phyloP scores from a whole-genome alignment of 2,113 vertebrate species.

The Zootoca vivipara region DNA sequence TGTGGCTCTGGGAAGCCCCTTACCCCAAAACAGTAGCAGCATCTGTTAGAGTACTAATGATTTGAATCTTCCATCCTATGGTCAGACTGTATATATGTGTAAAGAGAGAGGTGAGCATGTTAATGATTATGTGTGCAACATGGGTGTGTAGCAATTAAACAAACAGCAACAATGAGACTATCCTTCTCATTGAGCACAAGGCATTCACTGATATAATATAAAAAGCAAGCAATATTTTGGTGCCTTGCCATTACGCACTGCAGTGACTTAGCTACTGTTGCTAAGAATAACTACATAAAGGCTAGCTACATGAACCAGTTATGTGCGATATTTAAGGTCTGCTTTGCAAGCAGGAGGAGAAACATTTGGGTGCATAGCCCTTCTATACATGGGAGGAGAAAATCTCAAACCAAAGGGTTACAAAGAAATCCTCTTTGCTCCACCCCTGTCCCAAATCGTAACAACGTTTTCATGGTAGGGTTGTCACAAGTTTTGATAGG shows the following conservation, averaged over 20 bases:
- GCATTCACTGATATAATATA: neutral
- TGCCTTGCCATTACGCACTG: neutral
- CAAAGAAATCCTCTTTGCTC: conserved; percentile 4
- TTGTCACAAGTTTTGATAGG: conserved; percentile 3
- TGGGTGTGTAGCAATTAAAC: neutral
- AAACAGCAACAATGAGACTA: neutral
- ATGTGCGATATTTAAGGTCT: neutral
- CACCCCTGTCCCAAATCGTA: neutral
- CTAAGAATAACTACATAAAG: conserved; percentile 9
- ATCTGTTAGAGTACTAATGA: no score
- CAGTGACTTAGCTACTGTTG: neutral
- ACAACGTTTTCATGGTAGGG: neutral
- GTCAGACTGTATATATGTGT: no score
- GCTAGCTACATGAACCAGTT: neutral
- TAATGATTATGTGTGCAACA: neutral
- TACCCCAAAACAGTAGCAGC: no score
- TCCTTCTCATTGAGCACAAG: neutral
- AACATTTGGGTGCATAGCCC: conserved; percentile 1
- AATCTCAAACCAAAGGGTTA: no score
- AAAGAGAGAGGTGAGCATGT: no score
- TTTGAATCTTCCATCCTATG: no score
- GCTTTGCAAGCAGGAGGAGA: conserved; percentile 15
- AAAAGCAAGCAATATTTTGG: neutral
- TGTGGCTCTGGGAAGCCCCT: no score
- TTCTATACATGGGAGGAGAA: neutral